Conservation (phyloP, 2,888 invertebrate genomes). For the Ophraella communa region DNA sequence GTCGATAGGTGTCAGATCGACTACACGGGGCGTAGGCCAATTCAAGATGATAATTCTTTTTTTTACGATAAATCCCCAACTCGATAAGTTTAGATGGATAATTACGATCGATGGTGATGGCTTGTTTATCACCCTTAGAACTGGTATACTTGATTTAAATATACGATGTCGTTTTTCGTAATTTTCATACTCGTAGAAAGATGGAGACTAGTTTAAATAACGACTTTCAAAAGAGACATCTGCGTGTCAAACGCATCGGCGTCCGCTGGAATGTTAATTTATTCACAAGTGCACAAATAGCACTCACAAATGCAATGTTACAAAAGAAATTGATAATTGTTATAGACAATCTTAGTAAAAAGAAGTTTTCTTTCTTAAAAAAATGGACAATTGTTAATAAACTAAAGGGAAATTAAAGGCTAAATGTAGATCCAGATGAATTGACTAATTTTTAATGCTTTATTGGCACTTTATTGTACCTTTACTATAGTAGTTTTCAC, state of each 20-base stretch:
- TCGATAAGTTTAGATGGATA: constrained; percentile 43
- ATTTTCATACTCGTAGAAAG: constrained; percentile 30
- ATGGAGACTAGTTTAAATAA: background rate
- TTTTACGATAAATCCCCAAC: constrained; percentile 1
- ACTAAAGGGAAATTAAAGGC: too few relatives aligned
- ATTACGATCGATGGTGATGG: constrained; percentile 44
- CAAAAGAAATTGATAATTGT: too few relatives aligned
- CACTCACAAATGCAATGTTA: too few relatives aligned
- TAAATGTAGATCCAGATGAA: too few relatives aligned
- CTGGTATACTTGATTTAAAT: constrained; percentile 43
- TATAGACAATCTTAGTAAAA: too few relatives aligned
- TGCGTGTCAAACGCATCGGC: background rate
- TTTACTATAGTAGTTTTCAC: too few relatives aligned
- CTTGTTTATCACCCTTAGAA: constrained; percentile 48
- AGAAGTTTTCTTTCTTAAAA: too few relatives aligned
- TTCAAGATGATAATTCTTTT: constrained; percentile 16
- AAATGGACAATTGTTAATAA: too few relatives aligned
- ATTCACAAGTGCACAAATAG: too few relatives aligned
- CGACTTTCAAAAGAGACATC: background rate
- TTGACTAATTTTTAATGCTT: too few relatives aligned
- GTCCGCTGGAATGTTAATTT: too few relatives aligned
- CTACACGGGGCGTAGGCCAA: constrained; percentile 22
- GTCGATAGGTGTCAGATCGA: constrained; percentile 18
- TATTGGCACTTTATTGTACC: too few relatives aligned
- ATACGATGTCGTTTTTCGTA: constrained; percentile 43